These are phyloP conservation scores for Abramis brama DNA, from an alignment of 2,113 vertebrate genomes.

Conservation along the genomic window DNA sequence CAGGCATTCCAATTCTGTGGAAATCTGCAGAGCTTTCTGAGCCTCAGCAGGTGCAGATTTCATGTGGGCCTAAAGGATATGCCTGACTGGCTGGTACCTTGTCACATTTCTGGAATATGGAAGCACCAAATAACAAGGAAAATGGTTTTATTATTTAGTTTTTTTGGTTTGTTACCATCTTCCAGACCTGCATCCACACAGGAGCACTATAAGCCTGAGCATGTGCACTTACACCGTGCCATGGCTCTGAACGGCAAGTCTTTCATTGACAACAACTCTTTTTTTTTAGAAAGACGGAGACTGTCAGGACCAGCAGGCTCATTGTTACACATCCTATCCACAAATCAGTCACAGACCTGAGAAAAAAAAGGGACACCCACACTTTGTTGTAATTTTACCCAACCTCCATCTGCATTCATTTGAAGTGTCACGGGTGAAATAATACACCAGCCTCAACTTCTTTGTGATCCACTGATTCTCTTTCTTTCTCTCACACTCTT, in stretches of 20 bases:
- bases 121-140: neutral
- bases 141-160: neutral
- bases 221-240: neutral
- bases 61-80: neutral
- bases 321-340: constrained; percentile 24
- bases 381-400: constrained; percentile 35
- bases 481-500: constrained; percentile 21
- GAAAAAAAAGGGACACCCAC: constrained; percentile 19
- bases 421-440: constrained; percentile 25
- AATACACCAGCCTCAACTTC: constrained; percentile 15
- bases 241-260: neutral
- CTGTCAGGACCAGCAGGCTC: constrained; percentile 15
- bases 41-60: neutral
- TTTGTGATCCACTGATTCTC: constrained; percentile 6
- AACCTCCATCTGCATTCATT: constrained; percentile 17
- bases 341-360: constrained; percentile 25
- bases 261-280: neutral
- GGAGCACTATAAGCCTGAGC: constrained; percentile 15
- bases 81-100: neutral
- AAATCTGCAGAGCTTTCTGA: neutral
- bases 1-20: neutral
- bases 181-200: neutral
- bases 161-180: neutral
- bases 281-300: neutral
- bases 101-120: neutral